Conservation (phyloP, 2,113 vertebrate species). For the Neoarius graeffei region DNA sequence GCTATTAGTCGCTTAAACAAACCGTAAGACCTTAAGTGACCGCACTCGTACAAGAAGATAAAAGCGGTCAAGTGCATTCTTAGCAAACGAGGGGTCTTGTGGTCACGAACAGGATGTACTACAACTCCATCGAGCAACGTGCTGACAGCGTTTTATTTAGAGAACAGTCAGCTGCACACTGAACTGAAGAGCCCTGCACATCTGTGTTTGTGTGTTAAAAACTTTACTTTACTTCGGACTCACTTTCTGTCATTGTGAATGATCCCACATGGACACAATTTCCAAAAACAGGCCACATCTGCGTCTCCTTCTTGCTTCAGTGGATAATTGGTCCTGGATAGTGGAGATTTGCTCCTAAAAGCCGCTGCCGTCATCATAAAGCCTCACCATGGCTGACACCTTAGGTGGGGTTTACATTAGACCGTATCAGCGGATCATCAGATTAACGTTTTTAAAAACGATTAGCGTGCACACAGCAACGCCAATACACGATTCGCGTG, state of each 20-base stretch:
- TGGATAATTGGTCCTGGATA: neutral
- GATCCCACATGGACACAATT: neutral
- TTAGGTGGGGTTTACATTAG: too few relatives aligned
- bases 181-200: neutral
- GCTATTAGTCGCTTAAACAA: neutral
- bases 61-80: neutral
- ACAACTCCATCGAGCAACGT: neutral
- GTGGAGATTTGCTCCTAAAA: neutral
- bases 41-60: neutral
- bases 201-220: neutral
- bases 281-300: neutral
- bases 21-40: neutral
- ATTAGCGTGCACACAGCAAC: too few relatives aligned
- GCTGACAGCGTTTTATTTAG: constrained; percentile 2
- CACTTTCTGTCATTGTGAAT: neutral
- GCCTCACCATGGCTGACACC: too few relatives aligned
- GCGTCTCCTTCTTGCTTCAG: neutral
- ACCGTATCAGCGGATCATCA: too few relatives aligned
- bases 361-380: neutral
- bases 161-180: neutral
- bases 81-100: constrained; percentile 11
- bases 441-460: too few relatives aligned
- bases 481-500: too few relatives aligned
- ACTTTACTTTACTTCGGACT: neutral
- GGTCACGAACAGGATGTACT: neutral